Evolutionary conservation across 2,797 vertebrate genomes (phyloP).

Genomic region (Rhinophrynus dorsalis): DNA sequence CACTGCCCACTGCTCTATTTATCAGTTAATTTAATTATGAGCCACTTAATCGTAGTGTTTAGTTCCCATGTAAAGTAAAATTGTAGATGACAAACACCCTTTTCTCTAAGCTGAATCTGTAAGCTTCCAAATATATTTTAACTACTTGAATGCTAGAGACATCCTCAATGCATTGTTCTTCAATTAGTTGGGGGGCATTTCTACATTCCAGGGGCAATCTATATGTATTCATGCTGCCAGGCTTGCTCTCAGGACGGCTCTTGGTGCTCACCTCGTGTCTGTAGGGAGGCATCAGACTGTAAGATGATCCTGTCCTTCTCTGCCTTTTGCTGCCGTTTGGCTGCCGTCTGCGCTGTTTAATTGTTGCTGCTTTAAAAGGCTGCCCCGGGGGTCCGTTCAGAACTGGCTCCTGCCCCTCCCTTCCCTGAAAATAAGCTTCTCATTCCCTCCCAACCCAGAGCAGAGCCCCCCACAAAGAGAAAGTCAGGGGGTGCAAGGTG

Average conservation of each 20-base stretch:
- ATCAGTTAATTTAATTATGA: too few species aligned
- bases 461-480: conserved; percentile 51
- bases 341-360: conserved; percentile 22
- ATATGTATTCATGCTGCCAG: too few species aligned
- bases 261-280: conserved; percentile 1
- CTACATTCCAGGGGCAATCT: too few species aligned
- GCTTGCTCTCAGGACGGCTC: not conserved
- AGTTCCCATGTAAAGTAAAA: too few species aligned
- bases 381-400: conserved; percentile 33
- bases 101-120: too few species aligned
- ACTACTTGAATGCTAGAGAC: too few species aligned
- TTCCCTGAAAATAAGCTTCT: conserved; percentile 13
- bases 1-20: too few species aligned
- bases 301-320: not conserved
- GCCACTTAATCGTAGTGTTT: too few species aligned
- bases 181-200: too few species aligned
- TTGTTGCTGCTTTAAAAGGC: conserved; percentile 44
- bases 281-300: conserved; percentile 15
- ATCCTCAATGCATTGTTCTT: too few species aligned
- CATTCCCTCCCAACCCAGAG: conserved; percentile 33
- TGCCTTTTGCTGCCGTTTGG: conserved; percentile 1
- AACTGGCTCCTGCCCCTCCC: conserved; percentile 14
- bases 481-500: conserved; percentile 12
- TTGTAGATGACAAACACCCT: too few species aligned
- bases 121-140: too few species aligned